Evolutionary conservation across 2,797 vertebrate species (phyloP), one percentile per base, ranked within the genome.

Genomic region (Poecilia wingei): DNA sequence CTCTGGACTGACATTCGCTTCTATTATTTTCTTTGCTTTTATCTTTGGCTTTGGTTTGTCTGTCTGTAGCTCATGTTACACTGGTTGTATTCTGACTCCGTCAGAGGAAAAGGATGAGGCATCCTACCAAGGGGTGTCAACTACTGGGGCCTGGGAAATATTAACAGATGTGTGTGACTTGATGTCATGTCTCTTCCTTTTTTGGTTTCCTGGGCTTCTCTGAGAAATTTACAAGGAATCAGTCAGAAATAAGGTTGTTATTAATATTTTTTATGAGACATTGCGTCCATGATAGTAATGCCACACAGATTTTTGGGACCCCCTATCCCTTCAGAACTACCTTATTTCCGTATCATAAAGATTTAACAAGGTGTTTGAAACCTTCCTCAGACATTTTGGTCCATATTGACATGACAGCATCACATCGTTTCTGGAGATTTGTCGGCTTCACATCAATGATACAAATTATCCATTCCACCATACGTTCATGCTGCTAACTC

Each of bases 1-100:
- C 93, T 92, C 93, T 84, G 90, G 87, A 80, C 93, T 87, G 88
- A 90, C 89, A 43, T 82, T 89, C 79, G 79, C 83, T 89, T 89
- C 81, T 75, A 84, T 86, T 85, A 82, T 78, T 87, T 82, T 82
- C 76, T 82, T 78, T 51, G 74, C 73, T 82, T 91, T 89, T 77
- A 88, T 86, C 83, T 84, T 55, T 20, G 81, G 78, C 77, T 79
- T 84, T 83, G 72, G 75, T 74, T 84, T 80, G 49, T 82, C 49
- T 47, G 73, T 88, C 82, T 74, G 74, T 46, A 43, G 70, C 68
- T 82, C 79, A 9, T 45, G 70, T 82, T 90, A 77, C 77, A 77
- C 79, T 86, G 79, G 76, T 82, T 81, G 76, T 75, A 81, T 79
- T 79, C 61, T 46, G 75, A 86, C 84, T 72, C 20, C 22, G 61